Evolutionary conservation across 2,113 vertebrate genomes (phyloP).

Genomic region (Centrocercus urophasianus): DNA sequence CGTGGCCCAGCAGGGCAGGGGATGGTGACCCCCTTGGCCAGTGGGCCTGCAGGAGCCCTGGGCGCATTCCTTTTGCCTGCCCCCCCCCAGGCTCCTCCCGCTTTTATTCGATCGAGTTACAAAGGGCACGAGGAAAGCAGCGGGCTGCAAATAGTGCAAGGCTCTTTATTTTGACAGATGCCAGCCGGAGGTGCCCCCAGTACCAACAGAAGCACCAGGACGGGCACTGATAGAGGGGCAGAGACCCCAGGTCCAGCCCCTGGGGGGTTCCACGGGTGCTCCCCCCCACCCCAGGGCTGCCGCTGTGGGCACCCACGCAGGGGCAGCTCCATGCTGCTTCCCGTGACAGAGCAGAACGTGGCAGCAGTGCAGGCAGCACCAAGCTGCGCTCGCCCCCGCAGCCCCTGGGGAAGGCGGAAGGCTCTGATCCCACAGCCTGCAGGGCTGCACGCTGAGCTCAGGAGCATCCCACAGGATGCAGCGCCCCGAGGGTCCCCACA

Average conservation of each 20-base stretch:
- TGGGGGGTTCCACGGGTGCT: background rate
- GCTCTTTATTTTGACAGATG: background rate
- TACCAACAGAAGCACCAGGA: background rate
- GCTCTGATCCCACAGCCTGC: background rate
- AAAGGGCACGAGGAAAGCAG: background rate
- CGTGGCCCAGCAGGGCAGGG: accelerated
- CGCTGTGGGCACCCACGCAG: background rate
- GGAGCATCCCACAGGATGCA: background rate
- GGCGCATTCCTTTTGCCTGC: too few relatives aligned
- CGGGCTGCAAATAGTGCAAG: background rate
- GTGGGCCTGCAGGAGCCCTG: background rate
- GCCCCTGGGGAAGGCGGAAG: background rate
- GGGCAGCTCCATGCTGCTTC: background rate
- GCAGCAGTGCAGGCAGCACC: background rate
- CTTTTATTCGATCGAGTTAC: background rate
- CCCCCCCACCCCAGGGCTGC: background rate
- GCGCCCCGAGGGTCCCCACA: accelerated
- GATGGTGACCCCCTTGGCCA: background rate
- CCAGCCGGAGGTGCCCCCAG: background rate
- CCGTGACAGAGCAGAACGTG: background rate
- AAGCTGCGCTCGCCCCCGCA: background rate
- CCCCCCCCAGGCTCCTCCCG: accelerated
- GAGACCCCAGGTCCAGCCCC: background rate
- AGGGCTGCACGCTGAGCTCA: background rate
- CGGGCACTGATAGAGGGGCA: background rate